Percentiles rank a stretch among this genome's conserved stretches.
Conservation (phyloP, 2,888 invertebrate genomes). For the Sicus ferrugineus region DNA sequence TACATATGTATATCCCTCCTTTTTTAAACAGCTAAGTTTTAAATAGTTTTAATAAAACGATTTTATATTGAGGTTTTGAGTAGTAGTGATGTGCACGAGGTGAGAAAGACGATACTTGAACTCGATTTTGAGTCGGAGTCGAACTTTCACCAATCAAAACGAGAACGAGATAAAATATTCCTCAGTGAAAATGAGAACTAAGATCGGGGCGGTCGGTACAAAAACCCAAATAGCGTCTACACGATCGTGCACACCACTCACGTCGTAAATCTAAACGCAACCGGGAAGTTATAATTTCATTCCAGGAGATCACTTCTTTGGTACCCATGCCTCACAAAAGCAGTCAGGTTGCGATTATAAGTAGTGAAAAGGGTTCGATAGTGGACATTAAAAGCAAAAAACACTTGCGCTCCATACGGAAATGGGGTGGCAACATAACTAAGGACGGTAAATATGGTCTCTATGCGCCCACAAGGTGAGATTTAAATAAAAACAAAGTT, state of each 20-base stretch:
- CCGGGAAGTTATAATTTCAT: not conserved
- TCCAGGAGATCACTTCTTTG: constrained; percentile 74
- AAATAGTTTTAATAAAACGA: too few species aligned
- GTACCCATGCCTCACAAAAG: constrained; percentile 86
- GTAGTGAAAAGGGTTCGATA: constrained; percentile 88
- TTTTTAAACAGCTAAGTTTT: too few species aligned
- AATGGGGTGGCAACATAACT: constrained; percentile 92
- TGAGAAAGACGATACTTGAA: too few species aligned
- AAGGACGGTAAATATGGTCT: constrained; percentile 89
- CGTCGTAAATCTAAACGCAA: too few species aligned
- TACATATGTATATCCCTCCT: too few species aligned
- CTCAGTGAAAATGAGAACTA: too few species aligned
- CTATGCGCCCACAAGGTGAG: constrained; percentile 82
- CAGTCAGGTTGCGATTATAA: constrained; percentile 86
- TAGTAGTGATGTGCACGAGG: not conserved
- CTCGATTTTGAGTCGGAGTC: too few species aligned
- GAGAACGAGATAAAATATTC: too few species aligned
- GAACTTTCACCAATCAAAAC: too few species aligned
- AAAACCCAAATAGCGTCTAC: too few species aligned
- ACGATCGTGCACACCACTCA: too few species aligned
- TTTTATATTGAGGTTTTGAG: not conserved
- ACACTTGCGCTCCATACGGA: constrained; percentile 83
- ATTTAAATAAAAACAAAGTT: not conserved
- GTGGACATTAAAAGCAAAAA: constrained; percentile 89
- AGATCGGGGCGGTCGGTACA: too few species aligned